Conservation (phyloP, 1,140 invertebrate species). For the Calliopsis andreniformis region DNA sequence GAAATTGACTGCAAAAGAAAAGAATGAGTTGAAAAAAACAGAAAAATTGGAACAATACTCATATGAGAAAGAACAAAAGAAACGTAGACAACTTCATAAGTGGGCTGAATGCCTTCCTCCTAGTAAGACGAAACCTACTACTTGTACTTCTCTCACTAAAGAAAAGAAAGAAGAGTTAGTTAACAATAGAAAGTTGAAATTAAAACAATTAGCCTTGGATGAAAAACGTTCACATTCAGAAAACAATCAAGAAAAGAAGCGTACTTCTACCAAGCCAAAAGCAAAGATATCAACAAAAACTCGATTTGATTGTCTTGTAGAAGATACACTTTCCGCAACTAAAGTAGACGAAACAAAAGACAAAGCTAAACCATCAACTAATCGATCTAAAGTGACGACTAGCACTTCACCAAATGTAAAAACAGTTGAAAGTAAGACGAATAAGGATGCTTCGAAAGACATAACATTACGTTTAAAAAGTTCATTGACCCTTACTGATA, state of each 20-base stretch:
- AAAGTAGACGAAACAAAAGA: neutral
- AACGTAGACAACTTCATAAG: conserved; percentile 15
- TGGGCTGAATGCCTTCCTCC: conserved; percentile 4
- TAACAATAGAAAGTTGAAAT: conserved; percentile 59
- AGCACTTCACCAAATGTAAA: neutral
- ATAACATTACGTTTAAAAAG: neutral
- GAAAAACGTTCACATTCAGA: conserved; percentile 26
- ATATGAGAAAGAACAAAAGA: conserved; percentile 43
- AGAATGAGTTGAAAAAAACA: conserved; percentile 34
- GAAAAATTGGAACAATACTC: conserved; percentile 34
- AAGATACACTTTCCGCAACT: conserved; percentile 39
- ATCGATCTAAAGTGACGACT: neutral
- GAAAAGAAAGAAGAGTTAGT: conserved; percentile 55
- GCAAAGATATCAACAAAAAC: conserved; percentile 63
- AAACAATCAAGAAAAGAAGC: conserved; percentile 15
- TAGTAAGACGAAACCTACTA: neutral
- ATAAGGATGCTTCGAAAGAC: neutral
- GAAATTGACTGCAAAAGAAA: conserved; percentile 40
- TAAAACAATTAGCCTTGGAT: conserved; percentile 63
- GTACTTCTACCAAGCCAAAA: conserved; percentile 48
- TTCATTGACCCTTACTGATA: neutral
- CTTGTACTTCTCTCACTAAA: conserved; percentile 44
- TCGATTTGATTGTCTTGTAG: conserved; percentile 61
- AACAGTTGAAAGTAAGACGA: neutral
- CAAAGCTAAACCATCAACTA: neutral